phyloP scores from a whole-genome alignment of 1,140 invertebrate species.

The Solen grandis region DNA sequence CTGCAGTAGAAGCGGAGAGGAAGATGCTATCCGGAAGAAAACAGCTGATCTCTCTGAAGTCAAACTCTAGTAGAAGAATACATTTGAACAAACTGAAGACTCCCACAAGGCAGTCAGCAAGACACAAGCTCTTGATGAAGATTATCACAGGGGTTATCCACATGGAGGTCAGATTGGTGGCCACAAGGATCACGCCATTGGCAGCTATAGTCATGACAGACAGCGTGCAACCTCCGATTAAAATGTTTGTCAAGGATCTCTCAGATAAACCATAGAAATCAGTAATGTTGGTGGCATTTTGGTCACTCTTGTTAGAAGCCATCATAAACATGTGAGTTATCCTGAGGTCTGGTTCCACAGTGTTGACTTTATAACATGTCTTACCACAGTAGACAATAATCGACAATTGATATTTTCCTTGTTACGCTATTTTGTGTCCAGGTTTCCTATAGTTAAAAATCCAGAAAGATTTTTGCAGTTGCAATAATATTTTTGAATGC shows the following conservation, averaged over 20 bases:
- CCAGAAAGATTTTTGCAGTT: too few species aligned
- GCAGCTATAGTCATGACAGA: slow-evolving; percentile 47
- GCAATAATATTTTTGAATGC: too few species aligned
- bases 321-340: too few species aligned
- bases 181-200: slow-evolving; percentile 59
- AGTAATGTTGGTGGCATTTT: too few species aligned
- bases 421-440: too few species aligned
- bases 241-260: background rate
- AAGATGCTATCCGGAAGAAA: slow-evolving; percentile 77
- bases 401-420: too few species aligned
- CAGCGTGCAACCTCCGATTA: slow-evolving; percentile 38
- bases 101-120: slow-evolving; percentile 68
- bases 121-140: slow-evolving; percentile 70
- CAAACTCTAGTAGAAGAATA: slow-evolving; percentile 58
- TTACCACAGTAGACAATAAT: too few species aligned
- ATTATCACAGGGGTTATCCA: slow-evolving; percentile 69
- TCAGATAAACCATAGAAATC: slow-evolving; percentile 11
- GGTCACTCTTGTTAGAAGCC: too few species aligned
- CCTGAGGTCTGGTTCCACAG: too few species aligned
- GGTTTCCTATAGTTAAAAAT: too few species aligned
- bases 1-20: slow-evolving; percentile 66
- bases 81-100: slow-evolving; percentile 72
- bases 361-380: too few species aligned
- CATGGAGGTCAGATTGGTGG: slow-evolving; percentile 66
- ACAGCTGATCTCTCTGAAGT: slow-evolving; percentile 64